Conservation (phyloP, 2,888 invertebrate genomes). For the Physocephala rufipes region DNA sequence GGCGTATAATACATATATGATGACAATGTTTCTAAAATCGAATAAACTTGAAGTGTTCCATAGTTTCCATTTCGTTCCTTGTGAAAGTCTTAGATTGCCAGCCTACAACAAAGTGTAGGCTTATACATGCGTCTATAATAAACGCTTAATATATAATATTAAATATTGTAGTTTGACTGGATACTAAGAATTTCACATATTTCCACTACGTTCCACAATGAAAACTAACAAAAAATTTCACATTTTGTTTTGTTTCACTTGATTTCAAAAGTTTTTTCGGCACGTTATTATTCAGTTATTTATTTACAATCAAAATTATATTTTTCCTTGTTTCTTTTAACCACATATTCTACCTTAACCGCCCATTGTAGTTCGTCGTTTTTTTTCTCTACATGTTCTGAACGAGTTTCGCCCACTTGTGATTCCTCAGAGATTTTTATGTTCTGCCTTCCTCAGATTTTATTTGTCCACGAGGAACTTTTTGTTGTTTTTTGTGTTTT, state of each 20-base stretch:
- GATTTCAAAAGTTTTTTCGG: background rate
- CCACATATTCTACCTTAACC: constrained; percentile 8
- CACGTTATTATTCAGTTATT: background rate
- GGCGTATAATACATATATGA: no score
- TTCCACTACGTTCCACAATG: constrained; percentile 18
- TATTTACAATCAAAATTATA: background rate
- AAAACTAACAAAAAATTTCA: background rate
- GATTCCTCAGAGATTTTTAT: background rate
- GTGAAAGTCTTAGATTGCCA: no score
- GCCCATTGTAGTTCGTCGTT: background rate
- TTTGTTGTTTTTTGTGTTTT: background rate
- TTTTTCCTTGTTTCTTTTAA: constrained; percentile 4
- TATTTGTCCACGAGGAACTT: background rate
- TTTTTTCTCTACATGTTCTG: background rate
- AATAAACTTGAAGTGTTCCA: no score
- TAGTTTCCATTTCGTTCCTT: background rate
- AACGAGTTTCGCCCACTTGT: constrained; percentile 9
- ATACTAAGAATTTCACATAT: constrained; percentile 16
- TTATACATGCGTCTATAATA: no score
- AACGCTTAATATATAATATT: no score
- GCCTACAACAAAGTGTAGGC: no score
- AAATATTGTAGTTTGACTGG: no score
- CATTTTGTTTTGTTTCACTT: constrained; percentile 11
- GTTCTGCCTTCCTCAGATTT: background rate
- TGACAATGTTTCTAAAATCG: no score